Percentiles rank a stretch among this genome's conserved stretches.
Evolutionary conservation across 2,888 invertebrate genomes (phyloP).

Genomic region (Drosophila phalerata): DNA sequence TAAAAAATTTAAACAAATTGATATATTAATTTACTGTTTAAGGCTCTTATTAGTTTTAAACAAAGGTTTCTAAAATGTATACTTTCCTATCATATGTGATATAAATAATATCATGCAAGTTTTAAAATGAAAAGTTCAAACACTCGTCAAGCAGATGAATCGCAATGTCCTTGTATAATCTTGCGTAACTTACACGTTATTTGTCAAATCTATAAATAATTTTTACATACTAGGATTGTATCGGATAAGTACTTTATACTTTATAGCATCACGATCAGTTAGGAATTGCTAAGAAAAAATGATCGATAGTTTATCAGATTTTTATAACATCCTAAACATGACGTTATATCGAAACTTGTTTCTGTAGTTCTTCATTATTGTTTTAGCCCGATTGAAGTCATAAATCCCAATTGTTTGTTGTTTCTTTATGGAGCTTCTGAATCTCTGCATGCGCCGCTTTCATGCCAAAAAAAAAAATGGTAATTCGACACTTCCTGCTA

Average conservation of each 20-base stretch:
- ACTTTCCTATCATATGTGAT: too few relatives aligned
- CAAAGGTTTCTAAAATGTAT: too few relatives aligned
- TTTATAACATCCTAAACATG: background rate
- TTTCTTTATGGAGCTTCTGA: slow-evolving; percentile 18
- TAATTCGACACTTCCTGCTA: slow-evolving; percentile 74
- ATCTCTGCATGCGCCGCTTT: slow-evolving; percentile 54
- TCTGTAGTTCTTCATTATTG: slow-evolving; percentile 5
- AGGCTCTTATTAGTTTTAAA: background rate
- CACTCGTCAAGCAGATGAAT: background rate
- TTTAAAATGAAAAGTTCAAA: background rate
- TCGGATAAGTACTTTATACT: too few relatives aligned
- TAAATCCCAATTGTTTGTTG: slow-evolving; percentile 41
- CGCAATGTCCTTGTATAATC: background rate
- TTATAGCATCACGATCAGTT: background rate
- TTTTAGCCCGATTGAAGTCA: slow-evolving; percentile 17
- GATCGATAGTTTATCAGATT: background rate
- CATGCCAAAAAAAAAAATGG: slow-evolving; percentile 44
- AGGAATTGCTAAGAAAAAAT: background rate
- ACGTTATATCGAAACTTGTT: background rate
- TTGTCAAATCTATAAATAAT: too few relatives aligned
- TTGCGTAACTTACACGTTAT: too few relatives aligned
- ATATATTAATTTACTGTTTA: background rate
- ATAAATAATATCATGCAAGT: background rate
- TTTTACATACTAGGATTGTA: too few relatives aligned
- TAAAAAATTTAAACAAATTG: too few relatives aligned